phyloP scores from a whole-genome alignment of 2,113 vertebrate species.

The Psilopsiagon aurifrons region DNA sequence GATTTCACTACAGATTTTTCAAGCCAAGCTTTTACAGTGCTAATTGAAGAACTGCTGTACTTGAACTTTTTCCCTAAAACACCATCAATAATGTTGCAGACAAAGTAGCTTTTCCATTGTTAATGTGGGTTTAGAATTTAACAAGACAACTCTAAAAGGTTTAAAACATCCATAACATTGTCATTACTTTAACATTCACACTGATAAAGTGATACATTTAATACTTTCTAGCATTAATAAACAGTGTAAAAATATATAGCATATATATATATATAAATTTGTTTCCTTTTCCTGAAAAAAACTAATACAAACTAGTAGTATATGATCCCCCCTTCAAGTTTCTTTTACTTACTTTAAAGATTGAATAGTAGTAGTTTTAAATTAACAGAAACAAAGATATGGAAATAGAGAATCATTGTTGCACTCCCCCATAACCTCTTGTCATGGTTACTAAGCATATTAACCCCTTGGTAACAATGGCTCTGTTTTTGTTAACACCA shows the following conservation, averaged over 20 bases:
- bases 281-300: conserved; percentile 76
- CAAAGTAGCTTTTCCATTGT: conserved; percentile 18
- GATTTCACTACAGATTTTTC: conserved; percentile 37
- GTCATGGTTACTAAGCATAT: not conserved
- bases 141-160: conserved; percentile 46
- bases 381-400: conserved; percentile 53
- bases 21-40: conserved; percentile 54
- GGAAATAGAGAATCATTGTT: conserved; percentile 27
- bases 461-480: not conserved
- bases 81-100: conserved; percentile 34
- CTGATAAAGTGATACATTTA: conserved; percentile 67
- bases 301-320: conserved; percentile 73
- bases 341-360: conserved; percentile 62
- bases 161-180: conserved; percentile 36
- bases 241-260: conserved; percentile 80
- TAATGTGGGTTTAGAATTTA: conserved; percentile 51
- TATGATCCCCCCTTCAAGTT: conserved; percentile 75
- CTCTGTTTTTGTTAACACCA: not conserved
- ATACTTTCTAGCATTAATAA: conserved; percentile 69
- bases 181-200: conserved; percentile 55
- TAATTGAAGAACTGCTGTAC: conserved; percentile 47
- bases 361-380: conserved; percentile 63
- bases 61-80: conserved; percentile 6
- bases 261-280: conserved; percentile 72
- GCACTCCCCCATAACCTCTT: not conserved